These are phyloP conservation scores for Parauchenoglanis ngamensis DNA, from an alignment of 2,797 vertebrate genomes.

Conservation along the genomic window DNA sequence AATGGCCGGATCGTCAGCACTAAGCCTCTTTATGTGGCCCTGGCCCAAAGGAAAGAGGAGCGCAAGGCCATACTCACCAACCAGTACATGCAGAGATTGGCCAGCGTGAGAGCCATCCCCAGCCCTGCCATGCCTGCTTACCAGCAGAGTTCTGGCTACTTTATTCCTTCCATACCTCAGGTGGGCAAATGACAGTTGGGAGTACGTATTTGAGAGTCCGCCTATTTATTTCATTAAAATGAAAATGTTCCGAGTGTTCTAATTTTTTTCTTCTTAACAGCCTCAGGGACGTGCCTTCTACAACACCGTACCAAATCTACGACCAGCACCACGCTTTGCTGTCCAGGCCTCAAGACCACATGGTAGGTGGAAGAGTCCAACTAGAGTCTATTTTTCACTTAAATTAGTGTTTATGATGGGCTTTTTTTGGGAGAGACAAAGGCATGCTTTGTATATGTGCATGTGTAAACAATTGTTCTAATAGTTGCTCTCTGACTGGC, in stretches of 20 bases:
- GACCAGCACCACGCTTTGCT: conserved; percentile 84
- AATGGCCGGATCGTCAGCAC: conserved; percentile 93
- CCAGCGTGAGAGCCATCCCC: conserved; percentile 82
- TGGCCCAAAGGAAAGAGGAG: conserved; percentile 95
- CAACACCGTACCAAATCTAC: conserved; percentile 74
- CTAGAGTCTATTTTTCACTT: neutral
- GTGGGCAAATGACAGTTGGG: conserved; percentile 64
- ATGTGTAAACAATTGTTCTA: neutral
- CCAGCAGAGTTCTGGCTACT: conserved; percentile 84
- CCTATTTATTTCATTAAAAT: neutral
- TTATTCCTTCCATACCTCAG: conserved; percentile 85
- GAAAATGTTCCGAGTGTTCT: neutral
- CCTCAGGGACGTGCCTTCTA: conserved; percentile 79
- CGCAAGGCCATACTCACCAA: conserved; percentile 95
- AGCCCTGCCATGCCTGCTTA: conserved; percentile 83
- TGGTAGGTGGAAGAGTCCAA: conserved; percentile 70
- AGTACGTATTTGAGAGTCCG: neutral
- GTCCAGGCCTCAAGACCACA: conserved; percentile 79
- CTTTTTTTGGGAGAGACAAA: neutral
- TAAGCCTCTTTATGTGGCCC: conserved; percentile 93
- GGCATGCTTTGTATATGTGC: neutral
- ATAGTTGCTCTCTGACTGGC: conserved; percentile 38
- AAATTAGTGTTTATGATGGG: neutral
- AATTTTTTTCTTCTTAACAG: conserved; percentile 64
- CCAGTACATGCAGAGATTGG: conserved; percentile 93